Evolutionary conservation across 2,797 vertebrate species (phyloP), one percentile per base, ranked within the genome.

Genomic region (Betta splendens): DNA sequence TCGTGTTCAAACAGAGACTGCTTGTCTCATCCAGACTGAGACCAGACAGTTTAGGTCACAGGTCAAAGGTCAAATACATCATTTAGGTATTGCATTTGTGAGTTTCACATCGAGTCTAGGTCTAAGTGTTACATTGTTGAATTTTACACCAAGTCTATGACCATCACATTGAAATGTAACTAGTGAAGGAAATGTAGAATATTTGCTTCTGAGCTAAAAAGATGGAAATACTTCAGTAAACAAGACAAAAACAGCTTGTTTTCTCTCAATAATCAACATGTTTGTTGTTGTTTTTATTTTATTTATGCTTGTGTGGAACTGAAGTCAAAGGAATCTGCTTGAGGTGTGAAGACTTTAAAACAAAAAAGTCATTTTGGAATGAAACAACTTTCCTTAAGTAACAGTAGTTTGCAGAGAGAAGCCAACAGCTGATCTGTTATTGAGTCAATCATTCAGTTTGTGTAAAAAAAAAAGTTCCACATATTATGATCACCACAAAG

Each of bases 401-500:
- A 87, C 65, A 71, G 45, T 54, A 62, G 79, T 83, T 80, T 75
- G 66, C 65, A 78, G 64, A 81, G 47, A 56, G 60, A 60, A 51
- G 71, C 73, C 70, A 81, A 80, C 79, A 75, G 64, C 65, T 64
- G 64, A 76, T 81, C 64, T 58, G 67, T 88, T 86, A 88, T 69
- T 87, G 42, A 75, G n/a, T 88, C 75, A 90, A 85, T 85, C 54
- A 68, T 62, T n/a, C 33, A 35, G 29, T 64, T 68, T 65, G 40
- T 45, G 15, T 52, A n/a, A n/a, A n/a, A n/a, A n/a, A n/a, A n/a
- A 69, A 65, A 65, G 70, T 52, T 73, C 44, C 29, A 50, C 50
- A 58, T 77, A 83, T 86, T 86, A 84, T 83, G 64, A 80, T 69
- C 59, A 84, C 81, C 75, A 90, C 79, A 88, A 87, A 75, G 69